phyloP scores from a whole-genome alignment of 2,888 invertebrate species.

The Clusia tigrina region DNA sequence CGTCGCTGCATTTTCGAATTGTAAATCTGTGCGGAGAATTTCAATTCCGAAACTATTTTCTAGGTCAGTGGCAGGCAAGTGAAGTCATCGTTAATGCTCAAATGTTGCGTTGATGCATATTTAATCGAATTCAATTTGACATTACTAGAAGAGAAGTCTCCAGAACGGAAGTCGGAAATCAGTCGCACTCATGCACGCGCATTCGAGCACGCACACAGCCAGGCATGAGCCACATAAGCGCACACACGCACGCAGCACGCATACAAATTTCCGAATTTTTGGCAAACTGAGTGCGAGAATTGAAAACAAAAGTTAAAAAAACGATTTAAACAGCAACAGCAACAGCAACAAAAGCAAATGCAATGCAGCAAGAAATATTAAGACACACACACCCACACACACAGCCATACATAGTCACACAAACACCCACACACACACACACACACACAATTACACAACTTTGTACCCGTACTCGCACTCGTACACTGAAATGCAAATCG shows the following conservation, averaged over 20 bases:
- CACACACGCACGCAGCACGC: not conserved
- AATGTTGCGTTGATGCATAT: not conserved
- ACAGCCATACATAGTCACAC: not conserved
- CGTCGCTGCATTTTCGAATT: too few relatives aligned
- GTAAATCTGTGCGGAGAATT: too few relatives aligned
- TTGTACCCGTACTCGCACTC: not conserved
- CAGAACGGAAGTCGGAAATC: slow-evolving; percentile 36
- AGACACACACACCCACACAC: not conserved
- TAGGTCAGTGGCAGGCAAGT: not conserved
- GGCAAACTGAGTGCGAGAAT: slow-evolving; percentile 5
- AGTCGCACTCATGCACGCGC: slow-evolving; percentile 16
- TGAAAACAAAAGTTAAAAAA: slow-evolving; percentile 7
- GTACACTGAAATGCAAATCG: not conserved
- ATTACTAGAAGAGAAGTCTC: too few relatives aligned
- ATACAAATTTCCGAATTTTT: not conserved
- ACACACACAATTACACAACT: not conserved
- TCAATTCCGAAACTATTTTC: too few relatives aligned
- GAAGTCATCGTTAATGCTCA: not conserved
- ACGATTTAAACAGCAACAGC: not conserved
- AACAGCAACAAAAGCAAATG: not conserved
- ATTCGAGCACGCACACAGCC: not conserved
- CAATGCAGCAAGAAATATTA: not conserved
- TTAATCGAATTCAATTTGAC: too few relatives aligned
- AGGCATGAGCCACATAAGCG: not conserved
- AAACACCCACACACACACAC: not conserved